These are phyloP conservation scores for Girardinus metallicus DNA, from an alignment of 2,797 vertebrate species.

Conservation along the genomic window DNA sequence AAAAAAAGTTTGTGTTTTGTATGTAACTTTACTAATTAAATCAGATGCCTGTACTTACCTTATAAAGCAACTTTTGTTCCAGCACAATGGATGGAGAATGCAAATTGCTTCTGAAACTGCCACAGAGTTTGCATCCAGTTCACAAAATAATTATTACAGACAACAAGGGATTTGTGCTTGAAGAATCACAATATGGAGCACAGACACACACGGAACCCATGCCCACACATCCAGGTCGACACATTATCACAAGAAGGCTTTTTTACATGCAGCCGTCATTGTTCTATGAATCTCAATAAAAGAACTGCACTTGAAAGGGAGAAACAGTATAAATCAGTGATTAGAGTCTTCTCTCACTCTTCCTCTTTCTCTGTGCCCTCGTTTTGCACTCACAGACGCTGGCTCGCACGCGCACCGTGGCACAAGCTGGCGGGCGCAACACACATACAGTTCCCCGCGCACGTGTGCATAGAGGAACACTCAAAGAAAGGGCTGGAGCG, in stretches of 20 bases:
- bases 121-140: conserved; percentile 61
- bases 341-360: conserved; percentile 28
- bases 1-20: background rate
- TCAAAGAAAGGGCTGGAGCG: conserved; percentile 31
- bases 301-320: conserved; percentile 19
- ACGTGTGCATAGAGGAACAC: conserved; percentile 13
- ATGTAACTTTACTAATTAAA: conserved; percentile 12
- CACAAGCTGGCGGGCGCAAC: conserved; percentile 7
- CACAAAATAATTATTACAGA: conserved; percentile 73
- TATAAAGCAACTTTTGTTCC: conserved; percentile 61
- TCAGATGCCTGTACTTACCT: conserved; percentile 50
- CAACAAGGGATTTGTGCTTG: conserved; percentile 73
- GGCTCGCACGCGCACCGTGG: background rate
- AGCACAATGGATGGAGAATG: conserved; percentile 58
- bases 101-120: conserved; percentile 64
- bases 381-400: conserved; percentile 19
- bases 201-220: conserved; percentile 31
- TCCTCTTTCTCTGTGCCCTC: conserved; percentile 40
- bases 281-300: conserved; percentile 29
- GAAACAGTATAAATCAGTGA: conserved; percentile 41
- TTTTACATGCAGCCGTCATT: background rate
- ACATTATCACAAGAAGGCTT: conserved; percentile 7
- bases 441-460: background rate
- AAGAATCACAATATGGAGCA: conserved; percentile 70
- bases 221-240: conserved; percentile 6